Conservation (phyloP, 2,888 invertebrate species). For the Dynastes grantii region DNA sequence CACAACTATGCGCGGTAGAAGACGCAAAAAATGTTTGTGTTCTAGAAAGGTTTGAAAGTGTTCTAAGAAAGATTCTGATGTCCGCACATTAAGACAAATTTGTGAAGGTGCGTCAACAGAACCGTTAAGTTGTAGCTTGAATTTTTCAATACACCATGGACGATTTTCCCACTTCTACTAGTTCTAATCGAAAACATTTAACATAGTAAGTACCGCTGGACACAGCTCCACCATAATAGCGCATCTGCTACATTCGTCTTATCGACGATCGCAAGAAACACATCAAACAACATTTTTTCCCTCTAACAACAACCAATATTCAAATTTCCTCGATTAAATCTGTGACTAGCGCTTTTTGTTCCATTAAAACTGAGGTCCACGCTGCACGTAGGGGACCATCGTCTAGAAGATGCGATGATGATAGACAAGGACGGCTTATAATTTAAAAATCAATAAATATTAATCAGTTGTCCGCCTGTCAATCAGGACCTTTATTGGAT, state of each 20-base stretch:
- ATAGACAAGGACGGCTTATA: conserved; percentile 20
- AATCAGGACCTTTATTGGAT: conserved; percentile 42
- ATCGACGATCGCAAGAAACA: not conserved
- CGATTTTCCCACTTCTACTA: no score
- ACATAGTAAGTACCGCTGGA: no score
- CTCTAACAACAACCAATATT: conserved; percentile 23
- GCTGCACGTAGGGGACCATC: not conserved
- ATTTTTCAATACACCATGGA: no score
- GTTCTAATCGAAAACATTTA: no score
- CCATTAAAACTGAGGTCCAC: conserved; percentile 9
- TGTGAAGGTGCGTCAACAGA: no score
- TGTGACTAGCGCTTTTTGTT: conserved; percentile 35
- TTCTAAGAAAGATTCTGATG: no score
- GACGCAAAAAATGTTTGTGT: no score
- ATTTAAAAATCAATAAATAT: conserved; percentile 48
- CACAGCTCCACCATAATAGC: not conserved
- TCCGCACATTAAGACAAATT: no score
- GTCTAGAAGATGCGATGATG: not conserved
- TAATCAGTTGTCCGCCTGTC: conserved; percentile 43
- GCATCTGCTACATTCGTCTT: not conserved
- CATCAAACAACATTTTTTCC: not conserved
- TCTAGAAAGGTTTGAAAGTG: no score
- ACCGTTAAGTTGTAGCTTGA: no score
- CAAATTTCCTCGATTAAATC: conserved; percentile 34
- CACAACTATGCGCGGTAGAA: no score